Percentiles rank a stretch among this genome's conserved stretches.
phyloP scores from a whole-genome alignment of 2,113 vertebrate species.

The Sorex fumeus region DNA sequence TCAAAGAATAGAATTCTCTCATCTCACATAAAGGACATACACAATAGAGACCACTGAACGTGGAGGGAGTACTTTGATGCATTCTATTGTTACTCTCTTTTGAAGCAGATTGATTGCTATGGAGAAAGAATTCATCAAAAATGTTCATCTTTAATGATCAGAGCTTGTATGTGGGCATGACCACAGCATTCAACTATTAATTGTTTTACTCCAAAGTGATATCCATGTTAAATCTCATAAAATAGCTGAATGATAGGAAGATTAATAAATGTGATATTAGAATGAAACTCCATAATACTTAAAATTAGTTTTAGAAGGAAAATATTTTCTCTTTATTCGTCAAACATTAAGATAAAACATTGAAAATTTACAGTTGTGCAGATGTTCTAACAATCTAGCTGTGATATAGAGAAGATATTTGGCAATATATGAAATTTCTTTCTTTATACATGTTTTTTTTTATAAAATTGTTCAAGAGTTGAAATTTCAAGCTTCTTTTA shows the following conservation, averaged over 20 bases:
- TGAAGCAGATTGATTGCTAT: neutral
- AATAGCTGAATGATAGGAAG: slow-evolving; percentile 20
- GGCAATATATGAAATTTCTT: slow-evolving; percentile 46
- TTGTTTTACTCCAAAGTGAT: slow-evolving; percentile 8
- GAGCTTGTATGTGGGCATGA: rapidly evolving
- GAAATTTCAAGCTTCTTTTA: slow-evolving; percentile 55
- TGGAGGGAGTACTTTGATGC: neutral
- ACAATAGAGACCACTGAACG: neutral
- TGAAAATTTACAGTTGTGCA: slow-evolving; percentile 58
- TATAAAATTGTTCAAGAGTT: slow-evolving; percentile 36
- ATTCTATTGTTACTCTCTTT: neutral
- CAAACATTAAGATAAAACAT: slow-evolving; percentile 70
- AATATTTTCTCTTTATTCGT: slow-evolving; percentile 60
- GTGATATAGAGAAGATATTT: slow-evolving; percentile 52
- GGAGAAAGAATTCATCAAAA: slow-evolving; percentile 31
- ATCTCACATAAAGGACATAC: slow-evolving; percentile 45
- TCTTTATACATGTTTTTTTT: slow-evolving; percentile 61
- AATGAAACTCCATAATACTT: neutral
- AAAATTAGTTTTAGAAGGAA: slow-evolving; percentile 69
- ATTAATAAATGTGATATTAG: slow-evolving; percentile 65
- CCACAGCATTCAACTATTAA: neutral
- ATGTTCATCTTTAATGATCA: neutral
- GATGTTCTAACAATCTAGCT: slow-evolving; percentile 75
- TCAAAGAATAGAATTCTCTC: slow-evolving; percentile 53
- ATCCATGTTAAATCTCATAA: slow-evolving; percentile 58